phyloP scores from a whole-genome alignment of 2,888 invertebrate genomes.

The Agrenia bidenticulata region DNA sequence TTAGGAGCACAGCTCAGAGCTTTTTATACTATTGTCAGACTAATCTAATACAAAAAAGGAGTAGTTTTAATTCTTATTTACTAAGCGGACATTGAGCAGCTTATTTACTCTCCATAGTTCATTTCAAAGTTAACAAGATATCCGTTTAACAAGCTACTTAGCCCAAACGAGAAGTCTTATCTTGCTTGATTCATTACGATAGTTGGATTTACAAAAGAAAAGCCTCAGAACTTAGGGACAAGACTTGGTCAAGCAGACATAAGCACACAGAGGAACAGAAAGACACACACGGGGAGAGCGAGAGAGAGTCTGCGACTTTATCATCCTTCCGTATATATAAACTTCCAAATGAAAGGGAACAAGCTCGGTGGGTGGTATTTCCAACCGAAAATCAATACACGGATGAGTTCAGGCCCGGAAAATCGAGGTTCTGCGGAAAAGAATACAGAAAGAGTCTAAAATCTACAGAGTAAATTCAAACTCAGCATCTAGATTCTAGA shows the following conservation, averaged over 20 bases:
- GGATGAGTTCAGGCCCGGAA: constrained; percentile 14
- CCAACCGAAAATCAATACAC: constrained; percentile 51
- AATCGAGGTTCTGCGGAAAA: constrained; percentile 27
- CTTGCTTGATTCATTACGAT: not conserved
- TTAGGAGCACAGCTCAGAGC: not conserved
- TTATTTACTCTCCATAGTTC: constrained; percentile 2
- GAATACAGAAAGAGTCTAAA: constrained; percentile 33
- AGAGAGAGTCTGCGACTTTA: not conserved
- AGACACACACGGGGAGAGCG: not conserved
- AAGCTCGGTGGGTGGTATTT: constrained; percentile 42
- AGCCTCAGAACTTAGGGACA: too few species aligned
- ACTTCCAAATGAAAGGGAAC: not conserved
- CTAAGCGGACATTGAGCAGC: constrained; percentile 7
- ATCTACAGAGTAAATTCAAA: constrained; percentile 23
- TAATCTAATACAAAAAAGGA: not conserved
- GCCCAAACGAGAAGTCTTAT: constrained; percentile 1
- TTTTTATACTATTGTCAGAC: not conserved
- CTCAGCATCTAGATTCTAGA: constrained; percentile 4
- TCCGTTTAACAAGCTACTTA: not conserved
- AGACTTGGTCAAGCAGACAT: constrained; percentile 1
- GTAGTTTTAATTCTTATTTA: constrained; percentile 15
- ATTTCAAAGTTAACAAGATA: constrained; percentile 1
- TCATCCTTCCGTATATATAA: not conserved
- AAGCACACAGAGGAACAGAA: not conserved
- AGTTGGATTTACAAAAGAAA: constrained; percentile 3